Percentiles rank a stretch among this genome's conserved stretches.
phyloP scores from a whole-genome alignment of 1,140 invertebrate species.

The Orchestia grillus region DNA sequence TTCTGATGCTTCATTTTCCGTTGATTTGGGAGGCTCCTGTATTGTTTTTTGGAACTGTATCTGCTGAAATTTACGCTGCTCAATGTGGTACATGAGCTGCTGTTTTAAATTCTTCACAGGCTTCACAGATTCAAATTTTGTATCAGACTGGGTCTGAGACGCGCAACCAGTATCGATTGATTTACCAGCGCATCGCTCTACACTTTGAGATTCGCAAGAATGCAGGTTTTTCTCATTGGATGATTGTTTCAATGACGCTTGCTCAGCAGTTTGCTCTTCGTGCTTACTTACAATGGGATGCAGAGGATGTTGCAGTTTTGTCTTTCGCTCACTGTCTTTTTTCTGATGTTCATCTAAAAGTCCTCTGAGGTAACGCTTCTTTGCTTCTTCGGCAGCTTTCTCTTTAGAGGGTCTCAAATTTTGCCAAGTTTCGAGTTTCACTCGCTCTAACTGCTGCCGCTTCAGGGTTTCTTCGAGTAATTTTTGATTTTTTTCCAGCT shows the following conservation, averaged over 20 bases:
- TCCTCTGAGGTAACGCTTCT: background rate
- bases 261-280: background rate
- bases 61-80: conserved; percentile 19
- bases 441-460: background rate
- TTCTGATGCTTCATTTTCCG: background rate
- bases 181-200: background rate
- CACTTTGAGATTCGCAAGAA: background rate
- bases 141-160: background rate
- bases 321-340: background rate
- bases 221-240: background rate
- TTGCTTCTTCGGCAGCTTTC: background rate
- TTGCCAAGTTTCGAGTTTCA: background rate
- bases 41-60: background rate
- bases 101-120: background rate
- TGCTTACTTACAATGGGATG: background rate
- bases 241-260: background rate
- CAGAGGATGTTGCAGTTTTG: background rate
- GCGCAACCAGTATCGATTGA: background rate
- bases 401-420: background rate
- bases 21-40: background rate
- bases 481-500: conserved; percentile 35
- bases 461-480: conserved; percentile 26
- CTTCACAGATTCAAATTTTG: background rate
- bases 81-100: conserved; percentile 43
- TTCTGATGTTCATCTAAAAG: background rate